Base-by-base conservation (phyloP, 2,888 invertebrate species). In the Nasonia oneida region DNA sequence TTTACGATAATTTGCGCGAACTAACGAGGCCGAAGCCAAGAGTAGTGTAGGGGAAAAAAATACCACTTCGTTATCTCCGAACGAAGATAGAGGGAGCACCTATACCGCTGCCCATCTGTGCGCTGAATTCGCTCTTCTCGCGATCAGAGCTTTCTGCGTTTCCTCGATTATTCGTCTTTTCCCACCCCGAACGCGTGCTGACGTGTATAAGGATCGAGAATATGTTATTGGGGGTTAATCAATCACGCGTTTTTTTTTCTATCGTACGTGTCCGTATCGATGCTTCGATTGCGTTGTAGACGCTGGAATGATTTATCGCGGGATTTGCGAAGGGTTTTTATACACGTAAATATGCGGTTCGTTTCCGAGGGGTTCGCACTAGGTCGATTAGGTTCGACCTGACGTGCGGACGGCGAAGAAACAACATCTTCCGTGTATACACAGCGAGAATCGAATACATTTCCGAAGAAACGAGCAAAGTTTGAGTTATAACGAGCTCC, bases 1-100 rank as follows among this genome's bases (percentile, higher is more conserved):
- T 87, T 88, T 87, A 82, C 86, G 84, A 87, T 88, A 88, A 86
- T 87, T 87, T 82, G 70, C 84, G 71, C 84, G 71, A 84, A 81
- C 80, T 88, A 87, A 78, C 78, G 57, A 78, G 73, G 64, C 87
- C 77, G 84, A 87, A 86, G 80, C 81, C 33, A 67, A 75, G 23
- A 64, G 33, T 18, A 33, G 29, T 14, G 37, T 64, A 23, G 3
- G 73, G 23, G 3, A 4, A 12, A 73, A 37, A 70, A 70, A 73
- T 23, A 23, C 47, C 39, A 12, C 14, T 47, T 73, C 23, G 42
- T 73, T 42, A 73, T 23, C 73, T 73, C 23, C 3, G 8, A 10
- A 42, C 4, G 42, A 1, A 8, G 12, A 15, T 18, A 18, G n/a
- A 29, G 33, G 4, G 37, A 37, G 37, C 4, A 37, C 37, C 37